Conservation (phyloP, 2,888 invertebrate species). For the Cheilosia soror region DNA sequence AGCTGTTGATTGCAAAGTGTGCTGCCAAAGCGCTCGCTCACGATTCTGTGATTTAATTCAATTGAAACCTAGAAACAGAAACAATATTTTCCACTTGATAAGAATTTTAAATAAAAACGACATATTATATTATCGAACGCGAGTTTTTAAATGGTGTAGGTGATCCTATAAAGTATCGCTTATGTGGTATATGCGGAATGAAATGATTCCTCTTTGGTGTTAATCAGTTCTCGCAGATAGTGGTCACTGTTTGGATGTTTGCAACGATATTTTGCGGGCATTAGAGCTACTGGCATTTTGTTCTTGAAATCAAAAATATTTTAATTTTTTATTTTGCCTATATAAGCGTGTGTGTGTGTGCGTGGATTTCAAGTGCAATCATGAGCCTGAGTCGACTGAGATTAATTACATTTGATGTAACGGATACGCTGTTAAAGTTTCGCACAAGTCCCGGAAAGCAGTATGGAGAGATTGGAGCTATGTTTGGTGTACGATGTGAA, state of each 20-base stretch:
- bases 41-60: constrained; percentile 10
- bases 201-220: constrained; percentile 41
- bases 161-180: constrained; percentile 35
- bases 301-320: not conserved
- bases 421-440: constrained; percentile 92
- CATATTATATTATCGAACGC: constrained; percentile 23
- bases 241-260: constrained; percentile 60
- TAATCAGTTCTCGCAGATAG: constrained; percentile 66
- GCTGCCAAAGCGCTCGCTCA: not conserved
- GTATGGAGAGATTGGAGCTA: constrained; percentile 89
- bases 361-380: constrained; percentile 10
- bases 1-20: constrained; percentile 18
- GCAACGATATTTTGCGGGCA: constrained; percentile 24
- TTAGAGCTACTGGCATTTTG: constrained; percentile 16
- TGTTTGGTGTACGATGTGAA: constrained; percentile 88
- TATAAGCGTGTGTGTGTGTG: not conserved
- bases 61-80: constrained; percentile 4
- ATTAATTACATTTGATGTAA: constrained; percentile 94
- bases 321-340: not conserved
- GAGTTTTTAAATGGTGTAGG: constrained; percentile 46
- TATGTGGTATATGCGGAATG: constrained; percentile 41
- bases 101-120: constrained; percentile 45
- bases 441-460: constrained; percentile 88
- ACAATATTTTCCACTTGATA: constrained; percentile 36
- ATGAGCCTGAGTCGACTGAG: constrained; percentile 82